Evolutionary conservation across 2,113 vertebrate genomes (phyloP), one percentile per base, ranked within the genome.

Genomic region (Halcyon senegalensis): DNA sequence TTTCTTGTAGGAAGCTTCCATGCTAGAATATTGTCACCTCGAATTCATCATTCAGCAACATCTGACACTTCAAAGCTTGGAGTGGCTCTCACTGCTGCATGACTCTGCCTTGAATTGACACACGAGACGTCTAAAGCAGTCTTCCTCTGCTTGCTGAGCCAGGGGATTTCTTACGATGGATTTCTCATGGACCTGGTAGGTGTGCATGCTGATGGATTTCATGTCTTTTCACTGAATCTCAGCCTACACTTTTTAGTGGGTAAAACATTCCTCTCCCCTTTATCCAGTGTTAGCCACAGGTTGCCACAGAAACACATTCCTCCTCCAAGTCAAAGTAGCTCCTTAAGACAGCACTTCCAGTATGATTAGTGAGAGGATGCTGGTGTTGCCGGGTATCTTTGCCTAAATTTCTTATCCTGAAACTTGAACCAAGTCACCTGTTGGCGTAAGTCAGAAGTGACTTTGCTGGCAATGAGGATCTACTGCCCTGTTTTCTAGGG

Each of bases 401-500:
- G 89, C 94, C 94, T 96, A 79, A 85, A 74, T 89, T 92, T 96
- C 87, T 89, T 94, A 51, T 78, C 67, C 89, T 96, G 94, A 95
- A 97, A 97, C 81, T 68, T 87, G 89, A 95, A 89, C 90, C 91
- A 89, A 84, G 70, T 97, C 95, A 93, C 95, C 96, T 96, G 96
- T 83, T 92, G 59, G 81, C 33, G 0, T 89, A 94, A 96, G 92
- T 96, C 89, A 94, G 91, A 73, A 91, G 31, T 87, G 91, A 89
- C 81, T 95, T 79, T 76, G 62, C 94, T 94, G 63, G 89, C 87
- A 37, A 66, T 59, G 62, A 85, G 37, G 78, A 87, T 83, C 77
- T 76, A 58, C n/a, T 33, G 41, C 84, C 63, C 59, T 69, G 5
- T 94, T 92, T 85, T 94, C 78, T 91, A 44, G 55, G 62, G 70